These are phyloP conservation scores for Eueremaeus valkanovi DNA, from an alignment of 2,888 invertebrate genomes.

Conservation along the genomic window DNA sequence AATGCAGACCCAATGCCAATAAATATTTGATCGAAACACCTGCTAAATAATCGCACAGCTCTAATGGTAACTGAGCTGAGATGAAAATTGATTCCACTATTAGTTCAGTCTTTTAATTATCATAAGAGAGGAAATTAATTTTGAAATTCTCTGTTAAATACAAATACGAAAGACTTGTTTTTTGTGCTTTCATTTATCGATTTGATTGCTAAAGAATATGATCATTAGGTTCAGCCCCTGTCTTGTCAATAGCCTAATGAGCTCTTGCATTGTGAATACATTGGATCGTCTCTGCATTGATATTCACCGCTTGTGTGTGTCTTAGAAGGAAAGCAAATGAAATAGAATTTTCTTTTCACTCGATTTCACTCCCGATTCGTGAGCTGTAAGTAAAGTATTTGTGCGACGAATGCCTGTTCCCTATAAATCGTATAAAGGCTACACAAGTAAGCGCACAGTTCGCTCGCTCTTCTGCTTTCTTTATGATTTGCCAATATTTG, in stretches of 20 bases:
- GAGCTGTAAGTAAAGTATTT: constrained; percentile 13
- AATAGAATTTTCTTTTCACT: constrained; percentile 10
- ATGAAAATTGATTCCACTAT: neutral
- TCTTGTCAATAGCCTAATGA: constrained; percentile 26
- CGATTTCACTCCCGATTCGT: constrained; percentile 14
- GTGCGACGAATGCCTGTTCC: constrained; percentile 2
- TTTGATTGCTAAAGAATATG: constrained; percentile 8
- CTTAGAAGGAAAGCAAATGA: neutral
- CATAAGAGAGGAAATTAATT: constrained; percentile 15
- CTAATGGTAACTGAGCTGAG: neutral
- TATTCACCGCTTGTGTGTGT: constrained; percentile 1
- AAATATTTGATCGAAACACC: constrained; percentile 31
- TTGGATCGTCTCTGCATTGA: neutral
- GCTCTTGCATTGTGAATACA: constrained; percentile 7
- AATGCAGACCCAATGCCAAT: constrained; percentile 15
- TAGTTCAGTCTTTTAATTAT: neutral
- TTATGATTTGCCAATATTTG: neutral
- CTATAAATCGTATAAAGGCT: no score
- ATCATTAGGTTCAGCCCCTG: constrained; percentile 20
- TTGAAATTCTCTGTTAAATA: neutral
- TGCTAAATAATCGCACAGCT: constrained; percentile 10
- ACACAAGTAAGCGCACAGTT: no score
- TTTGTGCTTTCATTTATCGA: constrained; percentile 5
- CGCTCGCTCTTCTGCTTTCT: no score
- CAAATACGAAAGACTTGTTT: neutral